Evolutionary conservation across 1,140 invertebrate genomes (phyloP).

Genomic region (Arctopsyche grandis): DNA sequence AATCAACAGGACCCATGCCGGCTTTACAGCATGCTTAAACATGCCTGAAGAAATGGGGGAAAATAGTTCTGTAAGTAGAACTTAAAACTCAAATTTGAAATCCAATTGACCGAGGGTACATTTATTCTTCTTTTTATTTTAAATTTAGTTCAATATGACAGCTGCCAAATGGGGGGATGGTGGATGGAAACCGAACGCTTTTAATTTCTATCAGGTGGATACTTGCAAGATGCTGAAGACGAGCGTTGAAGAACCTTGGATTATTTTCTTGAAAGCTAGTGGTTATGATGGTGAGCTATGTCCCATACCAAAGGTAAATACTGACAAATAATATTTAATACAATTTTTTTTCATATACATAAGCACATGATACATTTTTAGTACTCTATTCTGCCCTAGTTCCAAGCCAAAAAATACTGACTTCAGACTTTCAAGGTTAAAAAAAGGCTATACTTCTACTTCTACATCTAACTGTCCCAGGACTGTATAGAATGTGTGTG

Average conservation of each 20-base stretch:
- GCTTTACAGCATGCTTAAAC: conserved; percentile 44
- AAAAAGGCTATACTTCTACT: too few relatives aligned
- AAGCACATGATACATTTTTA: too few relatives aligned
- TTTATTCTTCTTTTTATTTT: neutral
- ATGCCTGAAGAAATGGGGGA: conserved; percentile 26
- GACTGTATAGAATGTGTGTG: too few relatives aligned
- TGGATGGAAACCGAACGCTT: conserved; percentile 53
- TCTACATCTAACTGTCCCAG: too few relatives aligned
- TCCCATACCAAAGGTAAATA: conserved; percentile 36
- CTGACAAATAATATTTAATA: too few relatives aligned
- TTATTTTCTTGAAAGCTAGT: neutral
- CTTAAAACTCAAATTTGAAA: too few relatives aligned
- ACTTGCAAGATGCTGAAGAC: conserved; percentile 30
- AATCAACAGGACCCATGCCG: conserved; percentile 48
- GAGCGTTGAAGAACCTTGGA: conserved; percentile 32
- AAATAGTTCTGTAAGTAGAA: neutral
- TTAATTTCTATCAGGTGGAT: conserved; percentile 8
- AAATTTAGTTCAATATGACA: conserved; percentile 39
- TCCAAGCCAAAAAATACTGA: too few relatives aligned
- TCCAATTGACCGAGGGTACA: neutral
- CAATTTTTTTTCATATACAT: too few relatives aligned
- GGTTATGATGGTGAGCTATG: conserved; percentile 24
- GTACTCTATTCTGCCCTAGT: too few relatives aligned
- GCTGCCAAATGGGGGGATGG: conserved; percentile 50
- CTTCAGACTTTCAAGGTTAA: too few relatives aligned